phyloP scores from a whole-genome alignment of 2,113 vertebrate genomes.

The Agelaius tricolor region DNA sequence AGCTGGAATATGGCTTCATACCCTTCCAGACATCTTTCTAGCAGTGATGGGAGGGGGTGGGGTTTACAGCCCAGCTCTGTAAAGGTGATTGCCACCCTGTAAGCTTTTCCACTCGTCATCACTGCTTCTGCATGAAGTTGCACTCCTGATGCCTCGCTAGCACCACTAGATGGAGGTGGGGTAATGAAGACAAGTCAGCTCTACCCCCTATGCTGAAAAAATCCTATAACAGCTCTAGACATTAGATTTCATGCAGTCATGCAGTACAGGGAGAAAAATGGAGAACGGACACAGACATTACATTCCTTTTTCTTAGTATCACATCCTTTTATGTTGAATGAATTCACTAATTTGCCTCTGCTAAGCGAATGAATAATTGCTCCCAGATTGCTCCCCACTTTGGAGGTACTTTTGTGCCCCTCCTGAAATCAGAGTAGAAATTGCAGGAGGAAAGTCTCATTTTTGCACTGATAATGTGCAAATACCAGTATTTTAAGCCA shows the following conservation, averaged over 20 bases:
- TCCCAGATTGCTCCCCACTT: neutral
- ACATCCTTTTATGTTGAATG: neutral
- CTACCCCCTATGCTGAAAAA: neutral
- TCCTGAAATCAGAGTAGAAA: neutral
- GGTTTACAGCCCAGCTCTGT: neutral
- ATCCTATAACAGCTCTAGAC: rapidly evolving
- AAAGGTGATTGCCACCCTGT: neutral
- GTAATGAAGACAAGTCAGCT: neutral
- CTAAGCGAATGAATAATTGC: neutral
- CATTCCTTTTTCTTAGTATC: neutral
- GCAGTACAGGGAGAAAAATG: neutral
- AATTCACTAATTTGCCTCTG: neutral
- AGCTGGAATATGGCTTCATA: neutral
- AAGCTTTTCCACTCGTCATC: neutral
- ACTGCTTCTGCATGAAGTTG: neutral
- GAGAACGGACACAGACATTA: neutral
- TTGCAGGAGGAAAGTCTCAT: neutral
- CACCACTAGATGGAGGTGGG: neutral
- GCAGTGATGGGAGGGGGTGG: neutral
- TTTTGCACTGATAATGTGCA: neutral
- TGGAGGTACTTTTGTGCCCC: neutral
- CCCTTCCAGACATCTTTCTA: neutral
- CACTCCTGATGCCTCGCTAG: neutral
- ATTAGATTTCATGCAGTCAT: neutral
- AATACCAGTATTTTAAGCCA: neutral